Evolutionary conservation across 2,797 vertebrate species (phyloP).

Genomic region (Heteromormyrus szaboi): DNA sequence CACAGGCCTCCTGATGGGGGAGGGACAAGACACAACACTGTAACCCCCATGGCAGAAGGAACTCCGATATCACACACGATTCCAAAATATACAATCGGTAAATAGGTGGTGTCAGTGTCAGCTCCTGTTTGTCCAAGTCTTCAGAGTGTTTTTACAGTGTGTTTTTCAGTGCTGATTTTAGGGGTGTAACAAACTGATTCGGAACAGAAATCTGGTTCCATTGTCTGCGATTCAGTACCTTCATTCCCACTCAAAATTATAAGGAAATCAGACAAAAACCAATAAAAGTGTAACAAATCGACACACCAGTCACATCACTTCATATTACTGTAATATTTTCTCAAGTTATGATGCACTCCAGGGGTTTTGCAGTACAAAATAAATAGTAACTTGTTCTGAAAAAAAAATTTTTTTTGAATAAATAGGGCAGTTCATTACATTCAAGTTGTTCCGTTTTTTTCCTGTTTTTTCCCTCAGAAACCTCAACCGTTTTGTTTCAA

Average conservation of each 20-base stretch:
- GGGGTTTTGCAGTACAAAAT: neutral
- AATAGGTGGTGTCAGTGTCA: neutral
- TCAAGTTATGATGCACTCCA: neutral
- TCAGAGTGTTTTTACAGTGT: neutral
- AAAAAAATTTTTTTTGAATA: neutral
- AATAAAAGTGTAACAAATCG: neutral
- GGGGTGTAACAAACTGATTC: neutral
- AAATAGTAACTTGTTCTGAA: neutral
- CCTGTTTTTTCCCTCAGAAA: neutral
- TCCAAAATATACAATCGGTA: neutral
- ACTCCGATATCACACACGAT: neutral
- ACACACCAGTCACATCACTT: neutral
- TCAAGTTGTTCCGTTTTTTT: neutral
- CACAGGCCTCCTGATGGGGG: constrained; percentile 72
- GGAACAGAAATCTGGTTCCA: neutral
- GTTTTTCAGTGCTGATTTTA: neutral
- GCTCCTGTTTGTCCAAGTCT: neutral
- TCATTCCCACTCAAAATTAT: neutral
- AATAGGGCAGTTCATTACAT: neutral
- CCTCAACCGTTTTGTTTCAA: neutral
- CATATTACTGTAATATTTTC: neutral
- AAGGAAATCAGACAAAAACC: neutral
- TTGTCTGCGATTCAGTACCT: neutral
- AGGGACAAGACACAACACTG: neutral
- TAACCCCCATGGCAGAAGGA: neutral